Evolutionary conservation across 2,113 vertebrate genomes (phyloP).

Genomic region (Podarcis cretensis): DNA sequence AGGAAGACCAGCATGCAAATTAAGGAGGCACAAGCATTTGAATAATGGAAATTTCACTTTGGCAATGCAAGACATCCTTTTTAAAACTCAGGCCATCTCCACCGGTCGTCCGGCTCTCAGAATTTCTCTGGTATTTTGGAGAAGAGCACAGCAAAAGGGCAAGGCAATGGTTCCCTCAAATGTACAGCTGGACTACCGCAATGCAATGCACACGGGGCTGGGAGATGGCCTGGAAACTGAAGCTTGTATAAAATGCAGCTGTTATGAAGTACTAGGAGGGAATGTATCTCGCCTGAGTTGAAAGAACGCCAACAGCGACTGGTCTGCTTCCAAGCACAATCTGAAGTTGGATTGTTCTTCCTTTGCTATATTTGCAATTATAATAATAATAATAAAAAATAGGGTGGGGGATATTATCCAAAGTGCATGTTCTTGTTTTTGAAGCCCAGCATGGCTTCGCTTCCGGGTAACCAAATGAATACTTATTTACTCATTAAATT

Average conservation of each 20-base stretch:
- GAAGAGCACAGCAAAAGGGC: not conserved
- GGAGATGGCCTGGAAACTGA: not conserved
- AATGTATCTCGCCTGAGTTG: not conserved
- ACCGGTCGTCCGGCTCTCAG: not conserved
- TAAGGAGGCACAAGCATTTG: no score
- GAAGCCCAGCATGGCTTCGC: not conserved
- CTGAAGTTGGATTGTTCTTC: no score
- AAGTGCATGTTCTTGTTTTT: not conserved
- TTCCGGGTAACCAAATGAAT: not conserved
- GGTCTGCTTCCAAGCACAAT: not conserved
- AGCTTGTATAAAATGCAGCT: not conserved
- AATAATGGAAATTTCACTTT: not conserved
- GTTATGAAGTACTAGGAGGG: not conserved
- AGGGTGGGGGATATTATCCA: no score
- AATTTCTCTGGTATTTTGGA: not conserved
- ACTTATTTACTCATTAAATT: not conserved
- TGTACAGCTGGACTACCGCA: not conserved
- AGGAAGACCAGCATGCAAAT: not conserved
- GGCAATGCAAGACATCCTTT: rapidly evolving
- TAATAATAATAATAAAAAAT: no score
- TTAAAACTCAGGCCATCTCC: not conserved
- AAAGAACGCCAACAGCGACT: not conserved
- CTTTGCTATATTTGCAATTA: no score
- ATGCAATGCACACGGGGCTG: not conserved
- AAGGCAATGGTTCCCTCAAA: not conserved